These are phyloP conservation scores for Hypocryptadius cinnamomeus DNA, from an alignment of 2,113 vertebrate genomes.

Conservation along the genomic window DNA sequence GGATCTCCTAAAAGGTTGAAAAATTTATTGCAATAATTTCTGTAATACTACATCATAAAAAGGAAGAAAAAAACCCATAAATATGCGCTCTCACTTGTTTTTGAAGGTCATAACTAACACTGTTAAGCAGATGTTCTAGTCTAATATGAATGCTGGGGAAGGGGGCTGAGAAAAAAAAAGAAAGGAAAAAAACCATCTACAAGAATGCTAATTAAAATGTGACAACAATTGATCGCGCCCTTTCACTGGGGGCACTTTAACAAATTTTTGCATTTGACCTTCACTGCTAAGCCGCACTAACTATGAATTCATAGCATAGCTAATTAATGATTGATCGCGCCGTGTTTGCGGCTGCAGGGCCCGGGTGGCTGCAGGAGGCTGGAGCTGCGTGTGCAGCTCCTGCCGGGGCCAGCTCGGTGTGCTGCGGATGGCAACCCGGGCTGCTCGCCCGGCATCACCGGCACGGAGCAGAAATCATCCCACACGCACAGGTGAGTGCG, in stretches of 20 bases:
- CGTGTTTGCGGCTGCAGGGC: accelerated
- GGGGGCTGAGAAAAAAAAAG: not conserved
- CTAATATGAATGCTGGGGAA: not conserved
- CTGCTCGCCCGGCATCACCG: not conserved
- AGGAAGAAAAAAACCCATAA: not conserved
- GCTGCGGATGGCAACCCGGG: accelerated
- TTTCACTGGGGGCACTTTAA: not conserved
- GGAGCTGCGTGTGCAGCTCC: accelerated
- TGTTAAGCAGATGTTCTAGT: not conserved
- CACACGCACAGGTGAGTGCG: accelerated
- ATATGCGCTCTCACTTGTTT: not conserved
- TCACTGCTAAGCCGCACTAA: not conserved
- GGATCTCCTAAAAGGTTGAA: not conserved
- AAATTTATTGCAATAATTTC: not conserved
- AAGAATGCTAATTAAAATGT: not conserved
- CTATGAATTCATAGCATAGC: not conserved
- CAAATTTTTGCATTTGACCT: not conserved
- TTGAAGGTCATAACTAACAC: not conserved
- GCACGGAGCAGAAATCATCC: accelerated
- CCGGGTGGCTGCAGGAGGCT: accelerated
- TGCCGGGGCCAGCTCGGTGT: accelerated
- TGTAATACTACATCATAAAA: not conserved
- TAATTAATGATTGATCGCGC: not conserved
- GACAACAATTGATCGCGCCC: not conserved
- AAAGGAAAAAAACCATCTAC: not conserved